Conservation (phyloP, 2,888 invertebrate species). For the Idaea biselata region DNA sequence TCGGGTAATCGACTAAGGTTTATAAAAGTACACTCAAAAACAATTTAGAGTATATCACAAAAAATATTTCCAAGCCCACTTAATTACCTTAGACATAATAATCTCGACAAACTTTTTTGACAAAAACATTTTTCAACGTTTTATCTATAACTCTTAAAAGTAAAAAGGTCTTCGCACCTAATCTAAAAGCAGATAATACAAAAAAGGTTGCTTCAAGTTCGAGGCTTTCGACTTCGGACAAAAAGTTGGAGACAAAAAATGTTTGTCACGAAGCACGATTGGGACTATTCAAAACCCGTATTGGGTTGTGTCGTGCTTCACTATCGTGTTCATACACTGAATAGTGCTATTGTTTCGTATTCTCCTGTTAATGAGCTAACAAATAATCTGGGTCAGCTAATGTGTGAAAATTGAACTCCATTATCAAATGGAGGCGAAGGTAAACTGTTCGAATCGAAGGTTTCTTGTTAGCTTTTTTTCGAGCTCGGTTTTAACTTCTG, state of each 20-base stretch:
- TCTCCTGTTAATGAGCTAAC: slow-evolving; percentile 13
- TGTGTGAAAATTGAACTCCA: slow-evolving; percentile 35
- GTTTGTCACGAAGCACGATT: slow-evolving; percentile 29
- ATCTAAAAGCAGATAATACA: slow-evolving; percentile 66
- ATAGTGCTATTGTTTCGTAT: slow-evolving; percentile 28
- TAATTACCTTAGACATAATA: slow-evolving; percentile 39
- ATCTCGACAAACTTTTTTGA: slow-evolving; percentile 30
- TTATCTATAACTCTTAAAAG: slow-evolving; percentile 39
- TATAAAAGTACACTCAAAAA: background rate
- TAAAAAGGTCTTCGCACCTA: slow-evolving; percentile 57
- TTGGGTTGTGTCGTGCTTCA: slow-evolving; percentile 28
- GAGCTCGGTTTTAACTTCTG: slow-evolving; percentile 13
- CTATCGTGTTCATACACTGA: slow-evolving; percentile 29
- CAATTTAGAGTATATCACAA: background rate
- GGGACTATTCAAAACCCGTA: slow-evolving; percentile 28
- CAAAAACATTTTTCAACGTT: slow-evolving; percentile 34
- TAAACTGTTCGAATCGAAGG: slow-evolving; percentile 13
- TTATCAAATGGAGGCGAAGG: slow-evolving; percentile 12
- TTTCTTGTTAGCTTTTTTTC: slow-evolving; percentile 16
- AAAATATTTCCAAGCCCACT: slow-evolving; percentile 20
- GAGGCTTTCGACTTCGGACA: slow-evolving; percentile 34
- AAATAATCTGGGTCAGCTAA: slow-evolving; percentile 29
- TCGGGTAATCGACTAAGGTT: background rate
- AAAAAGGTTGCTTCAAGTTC: slow-evolving; percentile 47
- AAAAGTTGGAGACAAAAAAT: slow-evolving; percentile 45